A percentile compares a stretch with the other conserved stretches of the same genome.
Conservation (phyloP, 2,797 vertebrate species). For the Eidolon dupreanum region DNA sequence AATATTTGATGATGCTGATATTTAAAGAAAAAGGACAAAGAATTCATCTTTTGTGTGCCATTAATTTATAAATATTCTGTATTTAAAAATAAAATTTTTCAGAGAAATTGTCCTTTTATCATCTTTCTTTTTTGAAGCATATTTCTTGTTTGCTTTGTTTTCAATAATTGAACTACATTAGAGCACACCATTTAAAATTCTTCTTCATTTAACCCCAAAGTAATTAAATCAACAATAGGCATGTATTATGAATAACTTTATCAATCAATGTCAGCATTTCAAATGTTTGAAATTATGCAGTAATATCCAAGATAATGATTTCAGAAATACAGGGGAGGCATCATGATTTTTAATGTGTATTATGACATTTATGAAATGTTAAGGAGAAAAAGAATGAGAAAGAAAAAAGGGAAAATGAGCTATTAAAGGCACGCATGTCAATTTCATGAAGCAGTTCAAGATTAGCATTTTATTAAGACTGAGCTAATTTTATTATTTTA, state of each 20-base stretch:
- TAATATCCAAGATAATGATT: conserved; percentile 74
- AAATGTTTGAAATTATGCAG: conserved; percentile 71
- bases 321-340: conserved; percentile 67
- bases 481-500: conserved; percentile 65
- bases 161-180: conserved; percentile 72
- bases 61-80: conserved; percentile 68
- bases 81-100: conserved; percentile 65
- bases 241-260: conserved; percentile 77
- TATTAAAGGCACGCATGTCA: conserved; percentile 67
- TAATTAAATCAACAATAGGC: conserved; percentile 74
- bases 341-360: conserved; percentile 73
- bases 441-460: conserved; percentile 66
- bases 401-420: conserved; percentile 59
- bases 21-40: conserved; percentile 72
- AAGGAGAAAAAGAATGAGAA: conserved; percentile 61
- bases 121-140: conserved; percentile 55
- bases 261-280: conserved; percentile 77
- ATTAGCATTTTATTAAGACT: conserved; percentile 66
- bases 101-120: conserved; percentile 50
- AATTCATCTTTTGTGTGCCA: conserved; percentile 51
- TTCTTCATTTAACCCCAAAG: conserved; percentile 74
- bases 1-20: conserved; percentile 73
- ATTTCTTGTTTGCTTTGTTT: conserved; percentile 72
- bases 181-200: conserved; percentile 67
- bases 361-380: conserved; percentile 78